Percentiles rank a stretch among this genome's conserved stretches.
These are phyloP conservation scores for Falco punctatus DNA, from an alignment of 2,113 vertebrate genomes.

Conservation along the genomic window DNA sequence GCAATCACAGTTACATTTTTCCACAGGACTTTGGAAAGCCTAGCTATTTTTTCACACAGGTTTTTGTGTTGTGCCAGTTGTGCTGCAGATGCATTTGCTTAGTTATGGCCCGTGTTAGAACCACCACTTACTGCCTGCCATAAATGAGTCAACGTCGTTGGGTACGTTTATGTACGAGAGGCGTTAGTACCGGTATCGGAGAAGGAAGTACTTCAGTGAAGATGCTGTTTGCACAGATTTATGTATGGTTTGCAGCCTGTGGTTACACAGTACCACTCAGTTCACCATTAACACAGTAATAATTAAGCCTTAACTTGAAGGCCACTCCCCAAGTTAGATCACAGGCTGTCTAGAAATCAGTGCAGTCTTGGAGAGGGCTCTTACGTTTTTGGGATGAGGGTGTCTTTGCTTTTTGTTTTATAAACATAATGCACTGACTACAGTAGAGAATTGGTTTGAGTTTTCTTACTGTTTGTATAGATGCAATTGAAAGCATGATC, in stretches of 20 bases:
- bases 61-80: neutral
- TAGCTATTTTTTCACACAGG: neutral
- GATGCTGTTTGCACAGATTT: neutral
- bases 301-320: neutral
- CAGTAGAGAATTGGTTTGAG: neutral
- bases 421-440: neutral
- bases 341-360: neutral
- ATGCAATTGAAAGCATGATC: neutral
- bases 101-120: neutral
- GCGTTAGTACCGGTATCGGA: no score
- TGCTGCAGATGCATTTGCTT: neutral
- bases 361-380: neutral
- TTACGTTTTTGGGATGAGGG: rapidly evolving
- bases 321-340: neutral
- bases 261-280: neutral
- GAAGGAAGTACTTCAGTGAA: neutral
- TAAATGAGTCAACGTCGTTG: neutral
- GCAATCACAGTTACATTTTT: neutral
- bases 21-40: neutral
- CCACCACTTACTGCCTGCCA: neutral
- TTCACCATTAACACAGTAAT: neutral
- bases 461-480: neutral
- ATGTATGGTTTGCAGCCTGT: neutral
- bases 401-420: neutral
- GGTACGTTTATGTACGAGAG: neutral